Conservation (phyloP, 2,797 vertebrate genomes). For the Nothura maculosa region DNA sequence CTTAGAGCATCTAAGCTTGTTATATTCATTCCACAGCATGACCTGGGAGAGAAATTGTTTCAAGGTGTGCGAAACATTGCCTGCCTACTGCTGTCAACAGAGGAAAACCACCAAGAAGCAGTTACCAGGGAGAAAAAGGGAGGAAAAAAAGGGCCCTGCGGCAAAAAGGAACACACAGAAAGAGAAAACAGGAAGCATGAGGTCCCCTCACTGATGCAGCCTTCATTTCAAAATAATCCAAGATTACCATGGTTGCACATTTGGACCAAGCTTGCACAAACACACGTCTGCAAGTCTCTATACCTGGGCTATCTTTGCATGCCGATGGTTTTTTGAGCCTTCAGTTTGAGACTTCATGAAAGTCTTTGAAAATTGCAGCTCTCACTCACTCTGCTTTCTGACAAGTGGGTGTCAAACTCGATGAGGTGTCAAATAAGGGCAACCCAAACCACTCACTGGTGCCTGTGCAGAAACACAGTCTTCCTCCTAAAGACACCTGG, state of each 20-base stretch:
- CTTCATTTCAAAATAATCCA: neutral
- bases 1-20: neutral
- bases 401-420: accelerated
- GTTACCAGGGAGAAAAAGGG: neutral
- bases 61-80: slow-evolving; percentile 68
- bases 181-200: neutral
- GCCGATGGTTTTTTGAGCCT: neutral
- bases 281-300: accelerated
- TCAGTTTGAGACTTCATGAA: accelerated
- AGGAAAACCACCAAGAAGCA: neutral
- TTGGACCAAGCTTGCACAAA: neutral
- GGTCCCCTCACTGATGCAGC: neutral
- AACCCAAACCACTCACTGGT: accelerated
- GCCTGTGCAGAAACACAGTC: neutral
- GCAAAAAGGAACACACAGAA: slow-evolving; percentile 29
- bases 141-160: neutral
- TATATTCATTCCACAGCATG: slow-evolving; percentile 68
- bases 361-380: neutral
- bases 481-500: neutral
- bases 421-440: neutral
- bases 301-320: accelerated
- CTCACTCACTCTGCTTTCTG: neutral
- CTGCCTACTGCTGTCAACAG: slow-evolving; percentile 29
- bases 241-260: neutral
- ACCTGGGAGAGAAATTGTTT: slow-evolving; percentile 72